Conservation (phyloP, 1,140 invertebrate genomes). For the Ruditapes philippinarum region DNA sequence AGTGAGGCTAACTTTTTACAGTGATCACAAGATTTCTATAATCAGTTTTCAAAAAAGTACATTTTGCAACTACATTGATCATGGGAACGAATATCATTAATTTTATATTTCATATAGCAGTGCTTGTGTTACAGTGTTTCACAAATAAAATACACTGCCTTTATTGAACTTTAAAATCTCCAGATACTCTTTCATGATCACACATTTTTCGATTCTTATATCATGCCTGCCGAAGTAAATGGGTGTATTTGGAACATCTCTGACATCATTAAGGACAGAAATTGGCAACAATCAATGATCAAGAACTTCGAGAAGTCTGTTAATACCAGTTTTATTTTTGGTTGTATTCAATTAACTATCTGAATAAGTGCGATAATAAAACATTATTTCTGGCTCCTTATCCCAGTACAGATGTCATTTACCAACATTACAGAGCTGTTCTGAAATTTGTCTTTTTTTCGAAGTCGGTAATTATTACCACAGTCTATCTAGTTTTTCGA, state of each 20-base stretch:
- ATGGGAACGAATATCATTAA: too few relatives aligned
- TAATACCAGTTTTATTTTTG: slow-evolving; percentile 16
- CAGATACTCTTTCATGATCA: too few relatives aligned
- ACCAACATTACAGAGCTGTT: not conserved
- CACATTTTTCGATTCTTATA: too few relatives aligned
- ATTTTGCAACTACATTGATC: too few relatives aligned
- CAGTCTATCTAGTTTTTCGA: too few relatives aligned
- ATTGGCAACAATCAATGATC: slow-evolving; percentile 3
- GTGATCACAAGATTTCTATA: too few relatives aligned
- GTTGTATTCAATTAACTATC: slow-evolving; percentile 10
- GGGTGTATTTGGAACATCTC: slow-evolving; percentile 10
- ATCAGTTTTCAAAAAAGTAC: too few relatives aligned
- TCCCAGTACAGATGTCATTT: not conserved
- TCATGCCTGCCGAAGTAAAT: not conserved
- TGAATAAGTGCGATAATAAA: not conserved
- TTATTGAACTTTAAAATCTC: too few relatives aligned
- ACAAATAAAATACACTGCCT: too few relatives aligned
- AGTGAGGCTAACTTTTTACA: not conserved
- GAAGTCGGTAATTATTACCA: not conserved
- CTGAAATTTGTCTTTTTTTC: not conserved
- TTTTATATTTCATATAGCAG: too few relatives aligned
- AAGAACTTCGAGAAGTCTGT: not conserved
- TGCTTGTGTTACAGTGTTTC: too few relatives aligned
- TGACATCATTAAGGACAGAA: not conserved
- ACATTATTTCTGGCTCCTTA: not conserved